Base-by-base conservation (phyloP, 2,888 invertebrate species). In the Hoplodrina blanda region DNA sequence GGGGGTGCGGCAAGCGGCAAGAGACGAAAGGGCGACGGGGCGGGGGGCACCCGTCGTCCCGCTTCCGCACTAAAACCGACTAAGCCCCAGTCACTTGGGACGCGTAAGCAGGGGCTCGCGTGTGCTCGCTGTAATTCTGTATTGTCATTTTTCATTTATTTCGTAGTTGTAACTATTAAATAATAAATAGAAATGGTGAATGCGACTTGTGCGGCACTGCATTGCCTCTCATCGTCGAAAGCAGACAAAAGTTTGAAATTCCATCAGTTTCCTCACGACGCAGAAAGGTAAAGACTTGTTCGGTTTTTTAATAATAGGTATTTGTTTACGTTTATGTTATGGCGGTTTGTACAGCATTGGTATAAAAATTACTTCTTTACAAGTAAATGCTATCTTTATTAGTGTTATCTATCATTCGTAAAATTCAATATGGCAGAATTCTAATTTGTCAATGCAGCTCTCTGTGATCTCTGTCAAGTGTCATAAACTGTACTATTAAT, bases 231-330 rank as follows among this genome's bases (percentile, higher is more conserved):
- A 10, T 52, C 71, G 46, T 73, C 73, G 13, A 6, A 44, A 1
- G 19, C 11, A 4, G 2, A 62, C 15, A 73, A 52, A 33, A 20
- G 62, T 15, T 56, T 71, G 15, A 71, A 52, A 37, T 71, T 71
- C n/a, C 71, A 73, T 37, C 73, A 71, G 71, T 71, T 71, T 62
- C 71, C 71, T 46, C 63, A 73, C 33, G 63, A 62, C 11, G 7
- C 6, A 7, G 33, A 37, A 57, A 62, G 71, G 71, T 71, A 70
- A 41, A 11, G 0, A 33, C 33, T 33, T 30, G 30, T 30, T 46
- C 15, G 13, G 15, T 46, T 15, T 46, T 46, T 10, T 41, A 3
- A 41, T 10, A 11, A 11, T 10, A 11, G 10, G 46, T 46, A 17
- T 17, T 46, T 7, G n/a, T n/a, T 49, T 52, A 20, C 11, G n/a